Evolutionary conservation across 2,797 vertebrate species (phyloP), one percentile per base, ranked within the genome.

Genomic region (Siniperca undulata): DNA sequence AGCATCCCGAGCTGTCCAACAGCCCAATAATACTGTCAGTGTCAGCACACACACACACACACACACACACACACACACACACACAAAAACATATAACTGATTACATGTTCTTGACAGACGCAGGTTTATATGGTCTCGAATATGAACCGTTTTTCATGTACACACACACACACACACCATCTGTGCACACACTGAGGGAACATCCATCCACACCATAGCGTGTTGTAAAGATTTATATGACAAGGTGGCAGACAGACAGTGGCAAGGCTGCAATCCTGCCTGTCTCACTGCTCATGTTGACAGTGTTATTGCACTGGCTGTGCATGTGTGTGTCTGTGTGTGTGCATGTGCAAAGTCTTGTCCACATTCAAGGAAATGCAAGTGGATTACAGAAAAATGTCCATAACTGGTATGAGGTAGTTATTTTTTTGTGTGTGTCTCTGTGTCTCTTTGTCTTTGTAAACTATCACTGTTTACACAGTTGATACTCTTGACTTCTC

Each of bases 201-300:
- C 71, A 48, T 91, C 87, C 74, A 80, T 91, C 86, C 72, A 80
- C 88, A 90, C 83, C 67, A n/a, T 5, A 2, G 70, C 74, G 20
- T 85, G 83, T 58, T 65, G 68, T 85, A 81, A 79, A 89, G 65
- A 48, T 91, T 90, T 88, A 89, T 91, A 75, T 78, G 85, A 83
- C 87, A 90, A 72, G 85, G 84, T 84, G 90, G 78, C 85, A 84
- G 86, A 87, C 87, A 77, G 83, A 89, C 88, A 81, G 86, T 74
- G 85, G 85, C 80, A 74, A 82, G 52, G 66, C 84, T 76, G 69
- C 71, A 0, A 40, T 77, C 42, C 53, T 38, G 38, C 55, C 62
- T 22, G 60, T 80, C 74, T 85, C 64, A 42, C 59, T 61, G 62
- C 79, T 75, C 59, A 82, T 34, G 78, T 1, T 85, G 86, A 89